Evolutionary conservation across 1,140 invertebrate species (phyloP), one percentile per base, ranked within the genome.

Genomic region (Danaus plexippus): DNA sequence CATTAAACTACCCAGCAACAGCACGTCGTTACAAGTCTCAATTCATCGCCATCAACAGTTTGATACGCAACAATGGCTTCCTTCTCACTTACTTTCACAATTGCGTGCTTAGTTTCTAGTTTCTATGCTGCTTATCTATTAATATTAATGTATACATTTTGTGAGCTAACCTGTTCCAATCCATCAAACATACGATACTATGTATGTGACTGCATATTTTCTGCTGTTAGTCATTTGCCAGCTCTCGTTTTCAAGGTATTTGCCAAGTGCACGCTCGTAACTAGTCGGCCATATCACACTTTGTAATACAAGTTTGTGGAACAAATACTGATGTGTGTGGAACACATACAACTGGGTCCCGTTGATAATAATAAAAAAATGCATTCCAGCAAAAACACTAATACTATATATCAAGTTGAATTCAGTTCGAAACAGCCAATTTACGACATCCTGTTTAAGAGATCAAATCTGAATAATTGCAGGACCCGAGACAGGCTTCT

Each of bases 81-180:
- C 66, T 62, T 73, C 66, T 75, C 69, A 69, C 71, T 80, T 69
- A 80, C 81, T 85, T 85, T 83, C 81, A 80, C 78, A 77, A 74
- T 75, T 71, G 72, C 72, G 70, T 68, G 49, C 44, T 53, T 47
- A 54, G 45, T 63, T 63, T 64, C 55, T 66, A 67, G 64, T 79
- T 71, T 74, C 71, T 75, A 71, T 61, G 57, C 54, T 58, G 52
- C 60, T 47, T 62, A 42, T 57, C 50, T 54, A 53, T 43, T 46
- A 54, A 10, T 10, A 11, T 47, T 44, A 55, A 47, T 42, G 2
- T 12, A 22, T 55, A 46, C 52, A 56, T 43, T 43, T 53, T 43
- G n/a, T 15, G 43, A 52, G 41, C 41, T 43, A 52, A 45, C 43
- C 57, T 59, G 15, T 51, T 63, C 47, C 52, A 55, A 59, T 61